Base-by-base conservation (phyloP, 2,888 invertebrate genomes). In the Andricus quercusramuli region DNA sequence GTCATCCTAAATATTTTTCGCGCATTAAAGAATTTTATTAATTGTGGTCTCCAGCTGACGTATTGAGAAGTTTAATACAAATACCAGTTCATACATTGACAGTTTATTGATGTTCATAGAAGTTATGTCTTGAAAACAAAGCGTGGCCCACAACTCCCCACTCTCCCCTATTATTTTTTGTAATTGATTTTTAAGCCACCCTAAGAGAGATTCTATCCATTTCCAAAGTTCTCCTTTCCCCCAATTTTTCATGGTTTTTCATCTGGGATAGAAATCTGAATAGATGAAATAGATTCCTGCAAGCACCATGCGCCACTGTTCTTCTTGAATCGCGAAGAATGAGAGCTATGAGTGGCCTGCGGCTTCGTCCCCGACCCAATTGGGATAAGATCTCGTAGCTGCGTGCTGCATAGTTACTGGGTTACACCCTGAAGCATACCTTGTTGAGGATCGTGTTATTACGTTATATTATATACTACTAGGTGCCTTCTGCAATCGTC, bases 401-500 rank as follows among this genome's bases (percentile, higher is more conserved):
- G 74, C 51, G 25, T 68, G 22, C 62, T 47, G 56, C 51, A 68
- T 68, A 68, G 68, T 44, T 68, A 22, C 44, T 25, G 25, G 56
- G 56, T 47, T 47, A 74, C 78, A 77, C 80, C 82, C 80, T 56
- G 82, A 25, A 80, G 82, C 78, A 32, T 79, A n/a, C 41, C 70
- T 80, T 77, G 78, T 79, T 80, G 80, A 78, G 74, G 78, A 82
- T 79, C 78, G 65, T 86, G 83, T 88, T 87, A 86, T 87, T 88
- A 88, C 84, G 66, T 78, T 78, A 79, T 80, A 79, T 82, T 83
- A 80, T 68, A 65, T 77, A 80, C 84, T 85, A 51, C 83, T 85
- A 83, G 83, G 81, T 83, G 79, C 82, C 84, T 81, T 79, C 84
- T 81, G 83, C 86, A 78, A 83, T 85, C 85, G 84, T 86, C 86